Conservation (phyloP, 2,797 vertebrate genomes). For the Argentina silus region DNA sequence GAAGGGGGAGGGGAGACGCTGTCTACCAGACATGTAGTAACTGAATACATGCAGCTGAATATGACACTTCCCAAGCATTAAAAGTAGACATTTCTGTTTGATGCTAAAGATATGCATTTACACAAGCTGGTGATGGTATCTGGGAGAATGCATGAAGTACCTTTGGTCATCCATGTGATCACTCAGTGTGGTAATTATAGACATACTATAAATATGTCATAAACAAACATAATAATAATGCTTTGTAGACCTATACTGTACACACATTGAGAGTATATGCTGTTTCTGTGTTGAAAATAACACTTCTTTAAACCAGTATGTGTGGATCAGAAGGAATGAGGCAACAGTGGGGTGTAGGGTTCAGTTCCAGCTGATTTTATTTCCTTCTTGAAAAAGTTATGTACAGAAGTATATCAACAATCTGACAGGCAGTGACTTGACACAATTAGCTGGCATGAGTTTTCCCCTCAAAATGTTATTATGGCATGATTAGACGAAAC, state of each 20-base stretch:
- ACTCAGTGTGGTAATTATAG: not conserved
- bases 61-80: not conserved
- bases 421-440: slow-evolving; percentile 99
- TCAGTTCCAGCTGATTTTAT: slow-evolving; percentile 99
- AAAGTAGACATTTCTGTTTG: not conserved
- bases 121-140: not conserved
- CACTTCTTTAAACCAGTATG: not conserved
- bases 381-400: slow-evolving; percentile 99
- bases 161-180: not conserved
- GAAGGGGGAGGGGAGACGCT: slow-evolving; percentile 75
- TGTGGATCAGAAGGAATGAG: slow-evolving; percentile 34
- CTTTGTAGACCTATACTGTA: not conserved
- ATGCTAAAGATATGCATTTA: not conserved
- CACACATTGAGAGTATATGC: not conserved
- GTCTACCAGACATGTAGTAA: slow-evolving; percentile 67
- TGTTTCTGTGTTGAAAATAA: not conserved
- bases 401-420: slow-evolving; percentile 99
- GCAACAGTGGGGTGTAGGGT: slow-evolving; percentile 82
- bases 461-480: slow-evolving; percentile 71
- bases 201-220: not conserved
- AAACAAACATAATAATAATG: not conserved
- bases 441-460: slow-evolving; percentile 96
- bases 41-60: not conserved
- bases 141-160: not conserved
- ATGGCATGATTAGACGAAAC: slow-evolving; percentile 91